phyloP scores from a whole-genome alignment of 2,888 invertebrate genomes.

The Epinotia nisella region DNA sequence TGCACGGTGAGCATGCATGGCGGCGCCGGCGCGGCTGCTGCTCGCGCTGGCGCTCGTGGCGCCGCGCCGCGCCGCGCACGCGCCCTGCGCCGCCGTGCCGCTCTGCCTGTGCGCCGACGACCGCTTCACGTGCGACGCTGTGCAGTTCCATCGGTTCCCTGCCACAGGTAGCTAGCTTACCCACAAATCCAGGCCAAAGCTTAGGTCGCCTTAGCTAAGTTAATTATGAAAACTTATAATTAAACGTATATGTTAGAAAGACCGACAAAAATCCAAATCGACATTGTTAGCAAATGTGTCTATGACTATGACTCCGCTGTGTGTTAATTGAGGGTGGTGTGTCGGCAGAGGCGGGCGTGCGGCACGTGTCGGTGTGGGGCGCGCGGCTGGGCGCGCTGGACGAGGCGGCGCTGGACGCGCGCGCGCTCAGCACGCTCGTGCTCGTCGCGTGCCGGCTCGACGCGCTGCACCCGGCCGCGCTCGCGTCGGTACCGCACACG shows the following conservation, averaged over 20 bases:
- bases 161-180: conserved; percentile 51
- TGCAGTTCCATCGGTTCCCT: conserved; percentile 69
- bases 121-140: conserved; percentile 65
- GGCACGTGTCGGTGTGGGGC: conserved; percentile 88
- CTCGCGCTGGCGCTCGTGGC: conserved; percentile 41
- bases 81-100: conserved; percentile 56
- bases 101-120: conserved; percentile 66
- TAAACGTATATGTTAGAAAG: too few species aligned
- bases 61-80: conserved; percentile 45
- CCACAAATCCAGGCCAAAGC: background rate
- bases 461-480: conserved; percentile 88
- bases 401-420: conserved; percentile 89
- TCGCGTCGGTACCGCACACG: conserved; percentile 82
- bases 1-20: conserved; percentile 26
- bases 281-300: too few species aligned
- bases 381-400: conserved; percentile 87
- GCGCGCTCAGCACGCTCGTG: conserved; percentile 89
- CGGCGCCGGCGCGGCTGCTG: conserved; percentile 46
- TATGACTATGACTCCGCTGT: too few species aligned
- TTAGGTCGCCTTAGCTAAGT: background rate
- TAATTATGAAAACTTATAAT: too few species aligned
- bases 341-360: conserved; percentile 71
- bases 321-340: background rate
- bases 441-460: conserved; percentile 91
- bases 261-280: too few species aligned